Evolutionary conservation across 2,113 vertebrate species (phyloP), one percentile per base, ranked within the genome.

Genomic region (Oreocharis arfaki): DNA sequence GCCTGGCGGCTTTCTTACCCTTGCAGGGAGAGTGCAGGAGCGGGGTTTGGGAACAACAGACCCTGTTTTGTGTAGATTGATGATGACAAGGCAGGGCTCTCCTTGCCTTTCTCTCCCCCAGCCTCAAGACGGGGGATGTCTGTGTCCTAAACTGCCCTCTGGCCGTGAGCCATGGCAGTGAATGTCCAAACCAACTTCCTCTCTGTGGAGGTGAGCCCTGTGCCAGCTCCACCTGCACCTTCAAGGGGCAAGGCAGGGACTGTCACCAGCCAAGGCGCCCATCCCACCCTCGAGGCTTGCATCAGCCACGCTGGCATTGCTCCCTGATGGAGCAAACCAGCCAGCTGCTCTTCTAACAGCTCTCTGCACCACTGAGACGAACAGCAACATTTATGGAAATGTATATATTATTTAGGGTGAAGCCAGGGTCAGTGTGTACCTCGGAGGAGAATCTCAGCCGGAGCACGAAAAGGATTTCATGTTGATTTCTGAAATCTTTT

Each of bases 401-500:
- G 63, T 74, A 67, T 90, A 22, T 75, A 27, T 57, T 91, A 69
- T 73, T 83, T 77, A 91, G 94, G 85, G 83, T 92, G 87, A 95
- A 94, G 61, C 63, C 68, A 68, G 84, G 89, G 80, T 93, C 91
- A 94, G 60, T 3, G 30, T 50, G n/a, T 92, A 89, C 61, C 86
- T 95, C 3, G 1, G 77, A 94, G 88, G 55, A 75, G 85, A 92
- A 80, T 68, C 68, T 84, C 84, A 91, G 84, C 65, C 50, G 70
- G 76, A 78, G 87, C 67, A 73, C 47, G 80, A 56, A 86, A 95
- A 94, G 53, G 39, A 14, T 80, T 88, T 82, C 0, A 0, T 56
- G 69, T 64, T 94, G 81, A 32, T 94, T 94, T 96, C 63, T 87
- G 88, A 91, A 90, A 39, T 60, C 56, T 88, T 65, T 81, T 33